These are phyloP conservation scores for Triplophysa bombifrons DNA, from an alignment of 2,797 vertebrate species.

Conservation along the genomic window DNA sequence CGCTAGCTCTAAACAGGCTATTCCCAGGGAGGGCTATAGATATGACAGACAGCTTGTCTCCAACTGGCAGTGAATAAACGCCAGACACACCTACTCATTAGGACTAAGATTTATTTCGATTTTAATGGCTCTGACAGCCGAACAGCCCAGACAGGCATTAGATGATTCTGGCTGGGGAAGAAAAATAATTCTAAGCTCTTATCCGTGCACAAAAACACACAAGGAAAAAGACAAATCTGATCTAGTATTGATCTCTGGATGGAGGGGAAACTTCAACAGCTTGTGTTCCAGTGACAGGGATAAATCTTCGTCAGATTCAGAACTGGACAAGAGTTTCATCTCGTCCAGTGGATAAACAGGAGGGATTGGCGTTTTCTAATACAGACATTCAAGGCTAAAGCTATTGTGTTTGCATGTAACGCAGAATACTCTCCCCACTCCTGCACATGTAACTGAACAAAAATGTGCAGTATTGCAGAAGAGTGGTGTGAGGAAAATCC, in stretches of 20 bases:
- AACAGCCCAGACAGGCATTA: conserved; percentile 36
- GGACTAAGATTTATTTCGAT: conserved; percentile 45
- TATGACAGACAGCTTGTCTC: conserved; percentile 46
- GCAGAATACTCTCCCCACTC: not conserved
- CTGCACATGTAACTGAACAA: too few species aligned
- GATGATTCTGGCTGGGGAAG: not conserved
- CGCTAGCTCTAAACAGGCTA: conserved; percentile 24
- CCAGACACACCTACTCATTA: conserved; percentile 53
- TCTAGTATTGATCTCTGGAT: conserved; percentile 9
- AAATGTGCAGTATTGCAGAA: not conserved
- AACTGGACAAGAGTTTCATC: too few species aligned
- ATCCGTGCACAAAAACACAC: not conserved
- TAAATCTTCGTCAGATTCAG: not conserved
- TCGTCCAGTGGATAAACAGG: too few species aligned
- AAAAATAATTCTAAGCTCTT: not conserved
- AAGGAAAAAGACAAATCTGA: conserved; percentile 11
- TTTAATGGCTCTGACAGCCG: conserved; percentile 34
- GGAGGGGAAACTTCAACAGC: not conserved
- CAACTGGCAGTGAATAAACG: conserved; percentile 35
- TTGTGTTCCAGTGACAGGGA: not conserved
- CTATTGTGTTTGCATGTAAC: not conserved
- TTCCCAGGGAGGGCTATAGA: conserved; percentile 19
- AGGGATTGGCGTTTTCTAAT: too few species aligned
- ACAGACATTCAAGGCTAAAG: not conserved
- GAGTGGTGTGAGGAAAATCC: too few species aligned